Conservation (phyloP, 2,888 invertebrate species). For the Clostera curtula region DNA sequence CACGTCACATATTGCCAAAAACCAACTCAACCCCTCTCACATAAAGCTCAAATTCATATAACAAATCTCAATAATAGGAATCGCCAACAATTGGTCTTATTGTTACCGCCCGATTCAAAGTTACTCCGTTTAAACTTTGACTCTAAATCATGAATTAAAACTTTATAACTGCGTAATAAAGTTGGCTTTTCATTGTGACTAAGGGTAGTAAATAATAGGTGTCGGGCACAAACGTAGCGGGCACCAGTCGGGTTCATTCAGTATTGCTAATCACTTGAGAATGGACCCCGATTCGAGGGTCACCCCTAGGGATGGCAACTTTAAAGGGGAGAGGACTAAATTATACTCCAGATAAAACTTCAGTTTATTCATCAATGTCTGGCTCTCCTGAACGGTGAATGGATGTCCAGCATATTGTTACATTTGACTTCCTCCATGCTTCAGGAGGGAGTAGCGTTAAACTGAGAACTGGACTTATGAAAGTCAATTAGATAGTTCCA, state of each 20-base stretch:
- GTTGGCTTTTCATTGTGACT: slow-evolving; percentile 28
- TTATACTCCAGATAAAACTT: too few species aligned
- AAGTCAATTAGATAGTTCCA: too few species aligned
- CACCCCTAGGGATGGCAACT: too few species aligned
- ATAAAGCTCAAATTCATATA: slow-evolving; percentile 30
- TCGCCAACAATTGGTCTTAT: slow-evolving; percentile 60
- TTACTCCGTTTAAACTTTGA: slow-evolving; percentile 31
- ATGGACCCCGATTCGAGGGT: slow-evolving; percentile 23
- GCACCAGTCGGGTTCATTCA: slow-evolving; percentile 40
- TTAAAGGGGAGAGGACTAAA: too few species aligned
- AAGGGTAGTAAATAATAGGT: slow-evolving; percentile 45
- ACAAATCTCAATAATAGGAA: slow-evolving; percentile 32
- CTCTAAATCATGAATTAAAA: slow-evolving; percentile 17
- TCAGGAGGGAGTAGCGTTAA: too few species aligned
- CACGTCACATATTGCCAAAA: slow-evolving; percentile 13
- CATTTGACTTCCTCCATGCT: too few species aligned
- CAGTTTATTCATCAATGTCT: too few species aligned
- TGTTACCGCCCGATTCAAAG: slow-evolving; percentile 67
- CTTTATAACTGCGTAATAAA: slow-evolving; percentile 19
- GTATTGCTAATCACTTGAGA: slow-evolving; percentile 48
- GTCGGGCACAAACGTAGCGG: slow-evolving; percentile 54
- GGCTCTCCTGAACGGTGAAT: too few species aligned
- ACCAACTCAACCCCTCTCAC: slow-evolving; percentile 16
- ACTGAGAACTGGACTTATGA: too few species aligned
- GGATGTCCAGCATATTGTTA: too few species aligned